Percentiles rank a stretch among this genome's conserved stretches.
These are phyloP conservation scores for Hypena proboscidalis DNA, from an alignment of 2,888 invertebrate species.

Conservation along the genomic window DNA sequence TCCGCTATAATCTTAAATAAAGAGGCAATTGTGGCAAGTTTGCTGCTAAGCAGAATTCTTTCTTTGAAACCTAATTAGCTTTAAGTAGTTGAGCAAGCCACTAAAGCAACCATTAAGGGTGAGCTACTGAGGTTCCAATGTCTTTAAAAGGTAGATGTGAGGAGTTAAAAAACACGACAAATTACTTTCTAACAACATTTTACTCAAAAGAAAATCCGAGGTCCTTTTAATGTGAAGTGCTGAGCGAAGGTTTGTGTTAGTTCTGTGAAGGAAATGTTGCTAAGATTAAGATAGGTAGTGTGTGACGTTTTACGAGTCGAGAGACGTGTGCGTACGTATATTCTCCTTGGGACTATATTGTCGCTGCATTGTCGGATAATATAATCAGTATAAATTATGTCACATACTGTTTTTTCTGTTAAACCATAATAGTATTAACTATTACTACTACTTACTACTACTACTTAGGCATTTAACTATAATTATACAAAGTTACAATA, in stretches of 20 bases:
- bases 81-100: conserved; percentile 43
- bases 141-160: conserved; percentile 36
- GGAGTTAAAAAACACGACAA: conserved; percentile 42
- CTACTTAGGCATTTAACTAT: too few species aligned
- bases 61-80: conserved; percentile 45
- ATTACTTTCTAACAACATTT: conserved; percentile 1
- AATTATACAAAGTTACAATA: too few species aligned
- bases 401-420: conserved; percentile 33
- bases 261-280: conserved; percentile 46
- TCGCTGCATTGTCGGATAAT: conserved; percentile 57
- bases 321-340: conserved; percentile 51
- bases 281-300: conserved; percentile 48
- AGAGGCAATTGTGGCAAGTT: conserved; percentile 8
- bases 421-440: conserved; percentile 19
- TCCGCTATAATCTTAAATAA: conserved; percentile 15
- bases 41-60: conserved; percentile 22
- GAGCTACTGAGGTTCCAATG: too few species aligned
- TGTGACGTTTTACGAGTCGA: conserved; percentile 48
- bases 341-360: conserved; percentile 49
- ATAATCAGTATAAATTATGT: conserved; percentile 68
- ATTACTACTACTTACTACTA: too few species aligned
- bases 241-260: conserved; percentile 26
- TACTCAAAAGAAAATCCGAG: neutral
- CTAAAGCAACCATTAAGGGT: too few species aligned
- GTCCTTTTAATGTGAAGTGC: conserved; percentile 1